These are phyloP conservation scores for Coenonympha glycerion DNA, from an alignment of 2,888 invertebrate genomes.

Conservation along the genomic window DNA sequence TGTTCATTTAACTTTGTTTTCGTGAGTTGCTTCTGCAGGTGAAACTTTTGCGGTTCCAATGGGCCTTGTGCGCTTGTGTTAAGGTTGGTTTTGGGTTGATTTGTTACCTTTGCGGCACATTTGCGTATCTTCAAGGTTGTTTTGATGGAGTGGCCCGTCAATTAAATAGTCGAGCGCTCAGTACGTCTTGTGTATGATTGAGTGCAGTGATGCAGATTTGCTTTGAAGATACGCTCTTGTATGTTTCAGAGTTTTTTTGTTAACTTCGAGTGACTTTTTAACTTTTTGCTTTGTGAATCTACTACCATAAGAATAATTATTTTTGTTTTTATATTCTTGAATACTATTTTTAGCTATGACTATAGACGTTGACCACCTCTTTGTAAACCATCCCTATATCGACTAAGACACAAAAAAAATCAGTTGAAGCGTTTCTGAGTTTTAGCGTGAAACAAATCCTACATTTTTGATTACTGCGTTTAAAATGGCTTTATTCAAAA, in stretches of 20 bases:
- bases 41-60: conserved; percentile 26
- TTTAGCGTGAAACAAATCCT: no score
- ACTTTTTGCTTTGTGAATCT: conserved; percentile 20
- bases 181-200: conserved; percentile 61
- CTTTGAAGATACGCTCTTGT: conserved; percentile 44
- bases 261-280: conserved; percentile 20
- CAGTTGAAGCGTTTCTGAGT: no score
- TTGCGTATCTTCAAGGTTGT: conserved; percentile 54
- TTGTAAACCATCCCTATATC: no score
- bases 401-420: no score
- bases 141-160: conserved; percentile 73
- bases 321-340: no score
- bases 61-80: conserved; percentile 35
- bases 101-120: conserved; percentile 25
- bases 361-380: no score
- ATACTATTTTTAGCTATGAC: no score
- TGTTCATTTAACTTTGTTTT: not conserved
- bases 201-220: conserved; percentile 67
- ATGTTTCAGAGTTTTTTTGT: conserved; percentile 22
- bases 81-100: conserved; percentile 38
- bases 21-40: conserved; percentile 16
- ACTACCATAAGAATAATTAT: not conserved
- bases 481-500: no score
- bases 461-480: no score
- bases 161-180: conserved; percentile 66